Base-by-base conservation (phyloP, 2,797 vertebrate genomes). In the Pterois miles region DNA sequence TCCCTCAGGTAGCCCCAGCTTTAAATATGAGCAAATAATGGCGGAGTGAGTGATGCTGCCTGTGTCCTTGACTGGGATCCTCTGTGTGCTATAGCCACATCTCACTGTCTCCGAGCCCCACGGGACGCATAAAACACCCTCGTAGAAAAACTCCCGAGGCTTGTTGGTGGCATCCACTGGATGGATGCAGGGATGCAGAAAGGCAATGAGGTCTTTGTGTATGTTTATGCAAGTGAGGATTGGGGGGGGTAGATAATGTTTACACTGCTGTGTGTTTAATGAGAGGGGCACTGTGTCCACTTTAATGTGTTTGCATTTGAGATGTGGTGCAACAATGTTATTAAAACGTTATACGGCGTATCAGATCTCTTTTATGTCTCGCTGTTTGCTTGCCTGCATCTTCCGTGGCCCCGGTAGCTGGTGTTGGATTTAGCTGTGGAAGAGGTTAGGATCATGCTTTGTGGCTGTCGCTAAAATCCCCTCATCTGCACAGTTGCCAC, bases 1-100 rank as follows among this genome's bases (percentile, higher is more conserved):
- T 89, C 90, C 92, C 93, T 88, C 89, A 91, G 92, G 91, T 92
- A 86, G 84, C 85, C 87, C 78, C 80, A 88, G 90, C 91, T 93
- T 94, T 94, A 93, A 94, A 94, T 93, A 91, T 90, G 93, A 89
- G 91, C 86, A 90, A 94, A 93, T 94, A 93, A 94, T 91, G 85
- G 92, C 74, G 81, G 65, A 73, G 79, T 94, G 94, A 95, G 89
- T 93, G 94, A 95, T 95, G 93, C 84, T 86, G 86, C 83, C 78
- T 16, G 79, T 89, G 93, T 94, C 94, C 94, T 95, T 95, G 93
- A 91, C 93, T 91, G 85, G 89, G 91, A 86, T 93, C 91, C 92
- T 93, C 88, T 84, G 93, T 91, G 93, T 88, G 88, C 91, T 81
- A 77, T 88, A 89, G 91, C 88, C 86, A 90, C 93, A 92, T 89